Evolutionary conservation across 2,113 vertebrate genomes (phyloP).

Genomic region (Hylia prasina): DNA sequence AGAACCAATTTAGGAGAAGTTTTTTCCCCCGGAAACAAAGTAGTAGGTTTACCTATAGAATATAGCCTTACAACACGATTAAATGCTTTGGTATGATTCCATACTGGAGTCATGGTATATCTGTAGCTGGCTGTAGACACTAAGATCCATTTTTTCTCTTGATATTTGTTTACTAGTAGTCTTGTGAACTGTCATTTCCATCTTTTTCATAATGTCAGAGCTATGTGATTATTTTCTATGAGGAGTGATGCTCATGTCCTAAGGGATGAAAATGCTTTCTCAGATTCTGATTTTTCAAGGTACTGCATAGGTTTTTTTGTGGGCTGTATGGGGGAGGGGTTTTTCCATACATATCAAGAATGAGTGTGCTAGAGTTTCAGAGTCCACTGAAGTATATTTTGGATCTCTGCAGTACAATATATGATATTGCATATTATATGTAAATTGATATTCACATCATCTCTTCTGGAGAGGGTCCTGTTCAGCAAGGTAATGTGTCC

Average conservation of each 20-base stretch:
- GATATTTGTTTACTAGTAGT: slow-evolving; percentile 28
- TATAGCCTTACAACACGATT: background rate
- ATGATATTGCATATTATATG: background rate
- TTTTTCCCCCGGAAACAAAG: rapidly evolving
- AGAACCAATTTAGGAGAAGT: rapidly evolving
- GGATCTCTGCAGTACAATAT: background rate
- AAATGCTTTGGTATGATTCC: background rate
- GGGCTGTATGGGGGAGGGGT: background rate
- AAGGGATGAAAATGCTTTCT: background rate
- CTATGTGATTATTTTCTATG: slow-evolving; percentile 26
- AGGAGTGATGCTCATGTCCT: background rate
- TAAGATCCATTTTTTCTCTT: background rate
- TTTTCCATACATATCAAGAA: background rate
- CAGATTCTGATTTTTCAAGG: background rate
- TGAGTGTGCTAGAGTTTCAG: background rate
- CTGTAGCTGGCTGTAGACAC: background rate
- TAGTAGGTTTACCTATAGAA: background rate
- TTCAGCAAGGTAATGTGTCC: background rate
- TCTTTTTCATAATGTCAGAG: background rate
- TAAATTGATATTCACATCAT: background rate
- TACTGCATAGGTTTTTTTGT: background rate
- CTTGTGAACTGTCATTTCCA: slow-evolving; percentile 34
- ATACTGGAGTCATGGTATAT: background rate
- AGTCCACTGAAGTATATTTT: background rate
- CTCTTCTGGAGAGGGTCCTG: background rate